Conservation (phyloP, 1,140 invertebrate genomes). For the Drosophila santomea region DNA sequence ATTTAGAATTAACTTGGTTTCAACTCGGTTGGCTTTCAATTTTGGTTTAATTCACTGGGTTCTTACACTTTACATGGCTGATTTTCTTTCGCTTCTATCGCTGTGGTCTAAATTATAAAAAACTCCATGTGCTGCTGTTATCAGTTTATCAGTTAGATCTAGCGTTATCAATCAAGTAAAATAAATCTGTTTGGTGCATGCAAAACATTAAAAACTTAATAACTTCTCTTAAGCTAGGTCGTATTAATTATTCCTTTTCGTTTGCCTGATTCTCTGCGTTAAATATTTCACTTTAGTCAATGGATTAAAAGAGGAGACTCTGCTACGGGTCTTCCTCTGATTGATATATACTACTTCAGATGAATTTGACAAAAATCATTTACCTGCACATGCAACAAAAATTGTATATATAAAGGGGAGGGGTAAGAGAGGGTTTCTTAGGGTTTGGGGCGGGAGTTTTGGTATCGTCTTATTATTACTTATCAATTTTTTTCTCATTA, state of each 20-base stretch:
- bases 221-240: slow-evolving; percentile 23
- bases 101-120: slow-evolving; percentile 56
- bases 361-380: slow-evolving; percentile 40
- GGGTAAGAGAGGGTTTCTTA: not conserved
- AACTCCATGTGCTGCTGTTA: slow-evolving; percentile 5
- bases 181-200: slow-evolving; percentile 25
- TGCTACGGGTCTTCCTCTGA: slow-evolving; percentile 2
- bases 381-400: slow-evolving; percentile 62
- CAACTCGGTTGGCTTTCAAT: slow-evolving; percentile 33
- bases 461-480: slow-evolving; percentile 26
- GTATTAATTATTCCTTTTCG: slow-evolving; percentile 2
- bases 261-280: slow-evolving; percentile 38
- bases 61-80: slow-evolving; percentile 34
- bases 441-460: slow-evolving; percentile 29
- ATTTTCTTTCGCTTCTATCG: slow-evolving; percentile 22
- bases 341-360: slow-evolving; percentile 4
- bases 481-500: slow-evolving; percentile 16
- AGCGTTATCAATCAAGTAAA: slow-evolving; percentile 32
- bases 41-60: slow-evolving; percentile 64
- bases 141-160: slow-evolving; percentile 10
- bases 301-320: slow-evolving; percentile 55
- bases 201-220: slow-evolving; percentile 38
- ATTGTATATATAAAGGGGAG: slow-evolving; percentile 43
- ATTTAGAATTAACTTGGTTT: slow-evolving; percentile 24
- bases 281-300: slow-evolving; percentile 55